These are phyloP conservation scores for Leptopilina syphax DNA, from an alignment of 2,888 invertebrate genomes.

Conservation along the genomic window DNA sequence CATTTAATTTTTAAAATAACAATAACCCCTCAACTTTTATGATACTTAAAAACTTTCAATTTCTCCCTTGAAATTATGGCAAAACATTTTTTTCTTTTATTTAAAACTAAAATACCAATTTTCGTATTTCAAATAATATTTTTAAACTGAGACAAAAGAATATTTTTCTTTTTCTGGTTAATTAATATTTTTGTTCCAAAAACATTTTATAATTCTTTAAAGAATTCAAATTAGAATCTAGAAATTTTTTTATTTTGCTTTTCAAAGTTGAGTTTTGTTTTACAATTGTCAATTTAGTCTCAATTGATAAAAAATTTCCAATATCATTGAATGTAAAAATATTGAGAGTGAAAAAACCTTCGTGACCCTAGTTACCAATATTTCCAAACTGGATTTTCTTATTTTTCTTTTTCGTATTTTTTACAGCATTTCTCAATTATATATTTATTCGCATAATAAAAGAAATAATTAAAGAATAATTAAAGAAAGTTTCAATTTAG, in stretches of 20 bases:
- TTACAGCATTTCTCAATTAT: neutral
- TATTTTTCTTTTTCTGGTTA: neutral
- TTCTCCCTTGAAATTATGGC: constrained; percentile 4
- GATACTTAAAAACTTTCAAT: neutral
- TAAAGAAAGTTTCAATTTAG: neutral
- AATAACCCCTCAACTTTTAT: neutral
- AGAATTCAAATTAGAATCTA: too few relatives aligned
- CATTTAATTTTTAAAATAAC: neutral
- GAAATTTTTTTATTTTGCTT: neutral
- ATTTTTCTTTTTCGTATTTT: neutral
- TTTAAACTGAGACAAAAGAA: neutral
- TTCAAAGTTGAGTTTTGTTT: neutral
- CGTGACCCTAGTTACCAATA: neutral
- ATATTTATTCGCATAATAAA: too few relatives aligned
- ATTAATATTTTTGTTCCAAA: neutral
- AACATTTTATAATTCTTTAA: neutral
- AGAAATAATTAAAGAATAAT: too few relatives aligned
- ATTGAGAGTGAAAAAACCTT: neutral
- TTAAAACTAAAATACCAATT: neutral
- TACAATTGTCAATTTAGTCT: neutral
- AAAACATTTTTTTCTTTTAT: neutral
- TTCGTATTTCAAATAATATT: neutral
- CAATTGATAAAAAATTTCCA: neutral
- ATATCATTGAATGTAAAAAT: too few relatives aligned
- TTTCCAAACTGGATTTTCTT: neutral